Base-by-base conservation (phyloP, 2,888 invertebrate species). In the Acleris holmiana region DNA sequence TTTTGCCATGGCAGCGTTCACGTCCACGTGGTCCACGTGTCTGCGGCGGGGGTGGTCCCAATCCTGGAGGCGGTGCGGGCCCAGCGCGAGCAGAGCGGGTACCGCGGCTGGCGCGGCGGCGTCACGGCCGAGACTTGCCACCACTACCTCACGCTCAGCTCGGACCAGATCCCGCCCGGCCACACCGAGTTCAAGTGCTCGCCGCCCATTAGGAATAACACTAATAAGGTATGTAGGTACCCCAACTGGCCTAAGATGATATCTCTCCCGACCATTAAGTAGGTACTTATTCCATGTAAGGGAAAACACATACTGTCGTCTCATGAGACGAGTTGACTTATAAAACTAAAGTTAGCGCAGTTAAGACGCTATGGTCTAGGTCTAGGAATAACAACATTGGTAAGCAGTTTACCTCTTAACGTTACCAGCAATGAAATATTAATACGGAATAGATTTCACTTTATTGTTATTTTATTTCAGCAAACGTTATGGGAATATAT, bases 101-200 rank as follows among this genome's bases (percentile, higher is more conserved):
- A 94, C 72, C 81, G 72, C n/a, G 82, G 82, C 17, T 87, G 86
- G 69, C 93, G 93, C 5, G 90, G 87, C 0, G 92, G 90, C 6
- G 79, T 95, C 54, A 94, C 94, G 0, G 94, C 93, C 0, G 95
- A 95, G 82, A 96, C 95, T 0, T 95, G 95, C 77, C 93, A 94
- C 72, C 96, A 95, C 76, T 95, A 95, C 78, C 84, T 96, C 19
- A 86, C 92, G 0, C 83, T 96, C 8, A 84, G 86, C 58, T 89
- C 95, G 0, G 95, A 95, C 70, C 85, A 94, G 58, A 89, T 96
- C 29, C 94, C 94, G 2, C 88, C 93, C 17, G 90, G 90, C 19
- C 93, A 86, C n/a, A 94, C 95, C 0, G 94, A 95, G 76, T 95
- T 85, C 73, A 96, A 95, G 77, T 95, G 95, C 67, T 93, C 94